Percentiles rank a stretch among this genome's conserved stretches.
phyloP scores from a whole-genome alignment of 2,888 invertebrate species.

The Rugalucina vietnamica region DNA sequence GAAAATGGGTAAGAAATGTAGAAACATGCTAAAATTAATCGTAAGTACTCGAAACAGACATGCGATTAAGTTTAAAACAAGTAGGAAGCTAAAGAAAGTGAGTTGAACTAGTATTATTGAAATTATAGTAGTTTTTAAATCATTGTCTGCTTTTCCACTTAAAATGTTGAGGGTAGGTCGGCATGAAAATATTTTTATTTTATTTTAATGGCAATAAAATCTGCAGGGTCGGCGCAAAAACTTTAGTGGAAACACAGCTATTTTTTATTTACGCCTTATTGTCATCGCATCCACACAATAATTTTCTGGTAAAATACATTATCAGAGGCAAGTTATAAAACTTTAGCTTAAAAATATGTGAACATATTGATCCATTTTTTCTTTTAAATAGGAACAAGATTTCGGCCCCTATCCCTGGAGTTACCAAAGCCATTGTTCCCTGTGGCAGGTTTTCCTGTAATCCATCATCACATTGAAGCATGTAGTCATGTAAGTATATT shows the following conservation, averaged over 20 bases:
- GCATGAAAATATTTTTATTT: too few relatives aligned
- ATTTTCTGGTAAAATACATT: not conserved
- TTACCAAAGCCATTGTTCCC: conserved; percentile 99
- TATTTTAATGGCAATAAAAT: too few relatives aligned
- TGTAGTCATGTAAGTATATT: conserved; percentile 86
- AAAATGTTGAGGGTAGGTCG: too few relatives aligned
- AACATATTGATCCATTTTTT: not conserved
- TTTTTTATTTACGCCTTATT: not conserved
- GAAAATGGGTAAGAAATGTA: too few relatives aligned
- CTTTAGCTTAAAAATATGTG: not conserved
- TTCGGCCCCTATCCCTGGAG: conserved; percentile 97
- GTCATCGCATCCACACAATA: too few relatives aligned
- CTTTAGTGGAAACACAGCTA: not conserved
- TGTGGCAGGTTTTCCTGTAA: conserved; percentile 96
- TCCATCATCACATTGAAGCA: conserved; percentile 98
- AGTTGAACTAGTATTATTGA: too few relatives aligned
- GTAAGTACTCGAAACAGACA: too few relatives aligned
- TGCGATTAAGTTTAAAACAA: too few relatives aligned
- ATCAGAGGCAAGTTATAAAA: not conserved
- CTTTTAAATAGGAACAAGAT: conserved; percentile 92
- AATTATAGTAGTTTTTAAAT: too few relatives aligned
- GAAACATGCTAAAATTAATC: too few relatives aligned
- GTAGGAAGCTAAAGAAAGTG: too few relatives aligned
- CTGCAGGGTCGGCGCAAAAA: not conserved
- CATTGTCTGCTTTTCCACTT: too few relatives aligned